Evolutionary conservation across 2,113 vertebrate species (phyloP).

Genomic region (Halichoeres trimaculatus): DNA sequence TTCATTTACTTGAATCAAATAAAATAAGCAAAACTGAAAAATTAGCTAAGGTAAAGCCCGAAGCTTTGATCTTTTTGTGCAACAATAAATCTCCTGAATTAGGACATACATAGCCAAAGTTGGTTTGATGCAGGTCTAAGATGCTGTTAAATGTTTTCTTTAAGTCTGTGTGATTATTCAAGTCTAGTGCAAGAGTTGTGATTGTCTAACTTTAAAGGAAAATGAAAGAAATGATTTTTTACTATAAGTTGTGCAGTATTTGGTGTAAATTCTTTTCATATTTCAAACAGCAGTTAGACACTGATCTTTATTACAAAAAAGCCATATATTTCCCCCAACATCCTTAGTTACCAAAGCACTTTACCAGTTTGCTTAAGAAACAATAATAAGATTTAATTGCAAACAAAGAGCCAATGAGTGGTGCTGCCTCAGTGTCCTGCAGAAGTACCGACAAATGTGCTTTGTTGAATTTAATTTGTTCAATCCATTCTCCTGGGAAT

Average conservation of each 20-base stretch:
- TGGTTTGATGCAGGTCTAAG: too few species aligned
- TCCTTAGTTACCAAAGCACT: background rate
- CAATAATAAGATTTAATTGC: background rate
- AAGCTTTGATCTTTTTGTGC: too few species aligned
- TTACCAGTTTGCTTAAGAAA: background rate
- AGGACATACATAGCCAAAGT: too few species aligned
- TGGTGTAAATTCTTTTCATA: background rate
- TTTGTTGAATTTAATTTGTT: background rate
- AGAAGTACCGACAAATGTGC: background rate
- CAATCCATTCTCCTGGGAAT: background rate
- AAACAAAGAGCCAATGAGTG: background rate
- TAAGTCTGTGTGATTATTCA: too few species aligned
- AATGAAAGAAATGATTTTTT: background rate
- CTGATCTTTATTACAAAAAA: background rate
- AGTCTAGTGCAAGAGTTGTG: too few species aligned
- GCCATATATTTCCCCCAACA: background rate
- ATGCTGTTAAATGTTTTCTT: too few species aligned
- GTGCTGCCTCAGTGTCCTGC: background rate
- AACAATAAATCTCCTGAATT: too few species aligned
- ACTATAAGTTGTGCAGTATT: background rate
- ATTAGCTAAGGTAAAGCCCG: too few species aligned
- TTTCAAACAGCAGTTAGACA: background rate
- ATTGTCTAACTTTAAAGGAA: too few species aligned
- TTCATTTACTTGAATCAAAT: too few species aligned
- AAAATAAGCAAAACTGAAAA: too few species aligned